Conservation (phyloP, 2,888 invertebrate species). For the Athrips mouffetella region DNA sequence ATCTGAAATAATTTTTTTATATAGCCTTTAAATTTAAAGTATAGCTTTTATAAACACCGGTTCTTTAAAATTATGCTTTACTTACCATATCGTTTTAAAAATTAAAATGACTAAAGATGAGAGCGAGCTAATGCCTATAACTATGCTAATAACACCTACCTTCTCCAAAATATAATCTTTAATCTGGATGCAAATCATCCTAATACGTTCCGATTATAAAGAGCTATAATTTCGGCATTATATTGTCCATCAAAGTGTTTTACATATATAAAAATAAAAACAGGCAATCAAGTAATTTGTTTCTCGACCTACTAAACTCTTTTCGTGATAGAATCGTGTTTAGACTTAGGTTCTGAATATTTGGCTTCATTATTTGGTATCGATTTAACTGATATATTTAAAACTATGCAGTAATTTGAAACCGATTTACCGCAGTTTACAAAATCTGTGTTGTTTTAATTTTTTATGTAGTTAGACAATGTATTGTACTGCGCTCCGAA, state of each 20-base stretch:
- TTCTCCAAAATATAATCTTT: slow-evolving; percentile 75
- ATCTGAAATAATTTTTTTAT: too few species aligned
- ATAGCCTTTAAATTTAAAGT: too few species aligned
- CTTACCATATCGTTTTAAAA: slow-evolving; percentile 63
- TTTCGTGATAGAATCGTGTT: slow-evolving; percentile 64
- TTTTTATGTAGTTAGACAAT: background rate
- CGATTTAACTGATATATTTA: slow-evolving; percentile 31
- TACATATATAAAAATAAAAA: slow-evolving; percentile 75
- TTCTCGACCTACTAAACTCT: slow-evolving; percentile 70
- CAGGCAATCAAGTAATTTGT: slow-evolving; percentile 74
- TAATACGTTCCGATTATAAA: slow-evolving; percentile 76
- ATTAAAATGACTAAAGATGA: slow-evolving; percentile 71
- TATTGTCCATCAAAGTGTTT: slow-evolving; percentile 77
- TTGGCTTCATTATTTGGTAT: slow-evolving; percentile 49
- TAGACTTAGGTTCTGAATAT: slow-evolving; percentile 50
- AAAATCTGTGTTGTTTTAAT: background rate
- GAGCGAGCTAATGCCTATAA: slow-evolving; percentile 71
- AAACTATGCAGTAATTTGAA: slow-evolving; percentile 16
- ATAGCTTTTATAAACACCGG: slow-evolving; percentile 50
- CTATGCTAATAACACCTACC: slow-evolving; percentile 75
- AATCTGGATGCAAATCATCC: slow-evolving; percentile 77
- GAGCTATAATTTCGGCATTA: slow-evolving; percentile 76
- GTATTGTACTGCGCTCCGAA: too few species aligned
- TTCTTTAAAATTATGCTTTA: slow-evolving; percentile 54
- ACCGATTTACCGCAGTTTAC: background rate